phyloP scores from a whole-genome alignment of 2,113 vertebrate genomes.

The Microcebus griseorufus region DNA sequence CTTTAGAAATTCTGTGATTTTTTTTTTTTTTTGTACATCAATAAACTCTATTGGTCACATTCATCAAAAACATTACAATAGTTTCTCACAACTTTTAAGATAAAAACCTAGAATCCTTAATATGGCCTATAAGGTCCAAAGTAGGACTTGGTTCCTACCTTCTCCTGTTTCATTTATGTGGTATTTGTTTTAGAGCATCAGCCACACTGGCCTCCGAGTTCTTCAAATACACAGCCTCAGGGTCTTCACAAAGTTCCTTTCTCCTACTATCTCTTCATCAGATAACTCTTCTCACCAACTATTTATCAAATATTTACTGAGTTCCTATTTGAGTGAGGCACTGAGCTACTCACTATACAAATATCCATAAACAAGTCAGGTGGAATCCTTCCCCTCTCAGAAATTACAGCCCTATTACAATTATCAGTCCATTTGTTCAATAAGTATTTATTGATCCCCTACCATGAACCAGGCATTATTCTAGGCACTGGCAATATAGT shows the following conservation, averaged over 20 bases:
- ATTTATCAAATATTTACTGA: background rate
- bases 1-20: background rate
- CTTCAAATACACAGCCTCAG: background rate
- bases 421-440: background rate
- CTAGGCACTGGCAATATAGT: background rate
- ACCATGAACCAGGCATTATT: background rate
- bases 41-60: background rate
- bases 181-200: background rate
- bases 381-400: background rate
- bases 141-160: background rate
- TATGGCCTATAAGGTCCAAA: background rate
- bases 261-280: background rate
- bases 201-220: background rate
- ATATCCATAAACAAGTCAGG: background rate
- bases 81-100: background rate
- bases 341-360: background rate
- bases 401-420: background rate
- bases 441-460: background rate
- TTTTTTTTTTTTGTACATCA: background rate
- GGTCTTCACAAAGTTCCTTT: background rate
- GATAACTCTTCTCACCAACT: background rate
- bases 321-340: background rate
- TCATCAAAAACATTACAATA: background rate
- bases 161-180: background rate
- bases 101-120: slow-evolving; percentile 24